Evolutionary conservation across 2,113 vertebrate genomes (phyloP).

Genomic region (Aythya baeri): DNA sequence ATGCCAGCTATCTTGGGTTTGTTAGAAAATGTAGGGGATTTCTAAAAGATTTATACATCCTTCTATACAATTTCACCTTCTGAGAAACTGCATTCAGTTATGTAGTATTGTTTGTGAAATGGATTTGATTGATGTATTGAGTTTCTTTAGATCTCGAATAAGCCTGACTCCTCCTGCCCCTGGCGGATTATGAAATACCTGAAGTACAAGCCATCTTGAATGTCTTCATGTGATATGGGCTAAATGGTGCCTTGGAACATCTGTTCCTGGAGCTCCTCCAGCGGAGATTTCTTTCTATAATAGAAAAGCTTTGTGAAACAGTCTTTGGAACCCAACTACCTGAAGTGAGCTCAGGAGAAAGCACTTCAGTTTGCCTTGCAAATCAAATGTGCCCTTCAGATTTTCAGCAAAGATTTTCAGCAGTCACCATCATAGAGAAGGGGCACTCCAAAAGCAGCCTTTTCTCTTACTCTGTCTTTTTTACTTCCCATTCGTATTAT

Average conservation of each 20-base stretch:
- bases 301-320: background rate
- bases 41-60: background rate
- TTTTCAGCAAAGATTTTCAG: background rate
- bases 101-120: background rate
- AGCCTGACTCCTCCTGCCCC: background rate
- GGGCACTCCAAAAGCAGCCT: background rate
- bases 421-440: background rate
- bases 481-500: background rate
- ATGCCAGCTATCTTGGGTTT: background rate
- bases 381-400: background rate
- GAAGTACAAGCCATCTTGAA: background rate
- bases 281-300: background rate
- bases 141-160: background rate
- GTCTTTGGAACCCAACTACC: background rate
- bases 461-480: background rate
- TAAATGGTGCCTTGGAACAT: background rate
- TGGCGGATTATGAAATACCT: background rate
- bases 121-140: background rate
- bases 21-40: background rate
- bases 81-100: background rate
- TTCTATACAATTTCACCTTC: background rate
- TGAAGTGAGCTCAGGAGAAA: background rate
- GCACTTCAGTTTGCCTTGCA: background rate
- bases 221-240: background rate
- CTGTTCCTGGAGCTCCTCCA: background rate